Evolutionary conservation across 2,888 invertebrate species (phyloP).

Genomic region (Agrotis clavis): DNA sequence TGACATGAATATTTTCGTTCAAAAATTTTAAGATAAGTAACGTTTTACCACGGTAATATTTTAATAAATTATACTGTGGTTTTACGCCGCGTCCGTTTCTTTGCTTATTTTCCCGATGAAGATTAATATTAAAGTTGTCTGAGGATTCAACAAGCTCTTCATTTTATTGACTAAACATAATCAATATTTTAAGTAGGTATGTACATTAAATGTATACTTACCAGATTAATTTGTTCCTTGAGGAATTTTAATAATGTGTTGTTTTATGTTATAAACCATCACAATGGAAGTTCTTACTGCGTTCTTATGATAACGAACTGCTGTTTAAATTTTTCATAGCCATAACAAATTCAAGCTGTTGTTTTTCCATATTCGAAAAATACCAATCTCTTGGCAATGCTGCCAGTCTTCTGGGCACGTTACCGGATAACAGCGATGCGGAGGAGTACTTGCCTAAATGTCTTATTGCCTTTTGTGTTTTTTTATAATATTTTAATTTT

Average conservation of each 20-base stretch:
- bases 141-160: neutral
- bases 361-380: neutral
- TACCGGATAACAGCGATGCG: neutral
- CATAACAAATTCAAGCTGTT: neutral
- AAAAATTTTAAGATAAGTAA: too few relatives aligned
- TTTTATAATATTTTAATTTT: too few relatives aligned
- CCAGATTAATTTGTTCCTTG: too few relatives aligned
- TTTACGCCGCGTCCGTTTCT: too few relatives aligned
- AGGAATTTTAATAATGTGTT: slow-evolving; percentile 24
- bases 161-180: slow-evolving; percentile 30
- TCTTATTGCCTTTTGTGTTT: neutral
- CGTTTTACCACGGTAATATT: too few relatives aligned
- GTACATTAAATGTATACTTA: too few relatives aligned
- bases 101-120: too few relatives aligned
- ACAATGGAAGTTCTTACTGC: slow-evolving; percentile 16
- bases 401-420: neutral
- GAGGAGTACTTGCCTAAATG: neutral
- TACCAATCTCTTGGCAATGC: neutral
- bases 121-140: neutral
- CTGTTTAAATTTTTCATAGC: slow-evolving; percentile 12
- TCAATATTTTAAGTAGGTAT: slow-evolving; percentile 1
- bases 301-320: slow-evolving; percentile 2
- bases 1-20: too few relatives aligned
- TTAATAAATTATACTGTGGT: too few relatives aligned
- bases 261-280: neutral